Evolutionary conservation across 2,113 vertebrate genomes (phyloP).

Genomic region (Charadrius vociferus): DNA sequence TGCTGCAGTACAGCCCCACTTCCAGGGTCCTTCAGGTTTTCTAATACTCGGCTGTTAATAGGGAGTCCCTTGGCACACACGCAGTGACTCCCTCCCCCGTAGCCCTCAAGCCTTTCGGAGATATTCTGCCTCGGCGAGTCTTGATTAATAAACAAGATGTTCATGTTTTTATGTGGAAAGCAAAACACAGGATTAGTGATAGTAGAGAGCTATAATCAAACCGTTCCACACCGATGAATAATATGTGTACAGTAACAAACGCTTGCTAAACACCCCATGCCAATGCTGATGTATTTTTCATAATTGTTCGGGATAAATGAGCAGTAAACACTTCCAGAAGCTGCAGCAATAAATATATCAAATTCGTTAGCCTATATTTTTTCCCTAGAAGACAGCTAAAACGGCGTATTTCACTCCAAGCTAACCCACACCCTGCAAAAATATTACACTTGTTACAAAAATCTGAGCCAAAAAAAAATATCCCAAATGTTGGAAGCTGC

Average conservation of each 20-base stretch:
- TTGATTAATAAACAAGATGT: constrained; percentile 25
- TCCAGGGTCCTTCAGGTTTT: neutral
- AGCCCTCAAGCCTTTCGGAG: neutral
- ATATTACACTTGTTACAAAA: neutral
- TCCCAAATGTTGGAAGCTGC: neutral
- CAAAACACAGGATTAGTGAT: constrained; percentile 27
- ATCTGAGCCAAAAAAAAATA: neutral
- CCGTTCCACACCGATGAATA: neutral
- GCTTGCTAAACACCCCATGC: constrained; percentile 4
- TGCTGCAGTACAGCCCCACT: neutral
- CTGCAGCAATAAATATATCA: neutral
- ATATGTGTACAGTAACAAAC: neutral
- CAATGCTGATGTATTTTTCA: neutral
- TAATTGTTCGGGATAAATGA: neutral
- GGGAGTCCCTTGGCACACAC: neutral
- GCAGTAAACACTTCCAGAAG: constrained; percentile 19
- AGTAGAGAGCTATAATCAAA: constrained; percentile 5
- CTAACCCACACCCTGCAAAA: neutral
- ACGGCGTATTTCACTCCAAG: neutral
- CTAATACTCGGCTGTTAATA: neutral
- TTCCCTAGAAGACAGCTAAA: neutral
- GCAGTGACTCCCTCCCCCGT: neutral
- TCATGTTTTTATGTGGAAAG: constrained; percentile 28
- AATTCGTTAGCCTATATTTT: neutral
- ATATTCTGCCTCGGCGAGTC: neutral